Evolutionary conservation across 1,140 invertebrate species (phyloP), one percentile per base, ranked within the genome.

Genomic region (Plectus sambesii): DNA sequence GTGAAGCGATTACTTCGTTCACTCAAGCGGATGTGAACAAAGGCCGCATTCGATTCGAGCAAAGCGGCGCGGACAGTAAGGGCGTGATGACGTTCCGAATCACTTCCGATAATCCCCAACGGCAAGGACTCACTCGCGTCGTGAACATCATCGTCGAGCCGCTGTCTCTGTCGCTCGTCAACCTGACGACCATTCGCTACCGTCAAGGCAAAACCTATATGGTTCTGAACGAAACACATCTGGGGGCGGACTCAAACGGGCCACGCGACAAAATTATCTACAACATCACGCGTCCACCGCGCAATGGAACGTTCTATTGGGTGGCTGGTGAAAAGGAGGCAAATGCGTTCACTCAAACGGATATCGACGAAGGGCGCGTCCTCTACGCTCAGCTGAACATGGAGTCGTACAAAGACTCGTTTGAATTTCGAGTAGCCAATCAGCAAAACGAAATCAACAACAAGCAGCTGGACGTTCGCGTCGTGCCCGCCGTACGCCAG

Each of bases 301-400:
- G 59, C 49, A 67, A 67, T 53, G 64, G 64, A 41, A 61, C 66
- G 19, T 66, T 67, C 26, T 67, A 66, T 50, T 67, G 64, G 64
- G 64, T 67, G 20, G 61, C 59, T n/a, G 64, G 66, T 6, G 64
- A 67, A 36, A 68, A 66, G 39, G 60, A 69, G 47, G 66, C 62
- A 2, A 61, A 42, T 15, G 22, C 20, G 8, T 67, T 67, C 44
- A 63, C 60, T 17, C 64, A 67, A 39, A 53, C 48, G 20, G 61
- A 69, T 45, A 55, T 67, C 30, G 66, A 67, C 43, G 55, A 63
- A 17, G 66, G 66, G 9, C 53, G 64, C 17, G 51, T 67, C 35
- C 59, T 67, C 17, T 69, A 67, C 49, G 66, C 64, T 9, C 64
- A 67, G 35, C 51, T 67, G 42, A 66, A 67, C 27, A 61, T 67